Conservation (phyloP, 35 echinoderm and acorn worm species). For the Holothuria glaberrima region DNA sequence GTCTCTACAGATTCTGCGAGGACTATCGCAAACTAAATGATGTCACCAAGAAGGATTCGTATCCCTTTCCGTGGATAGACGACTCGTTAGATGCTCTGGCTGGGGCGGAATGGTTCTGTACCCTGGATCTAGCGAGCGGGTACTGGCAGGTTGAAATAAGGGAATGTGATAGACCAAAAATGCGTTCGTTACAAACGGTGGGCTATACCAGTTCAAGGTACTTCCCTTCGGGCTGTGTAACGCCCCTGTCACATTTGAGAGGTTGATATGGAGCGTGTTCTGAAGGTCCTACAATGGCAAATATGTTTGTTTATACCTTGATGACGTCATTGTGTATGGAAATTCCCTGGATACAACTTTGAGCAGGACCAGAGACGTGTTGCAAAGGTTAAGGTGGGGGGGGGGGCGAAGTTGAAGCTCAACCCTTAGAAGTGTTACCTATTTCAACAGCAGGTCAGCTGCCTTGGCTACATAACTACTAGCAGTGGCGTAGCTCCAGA, state of each 20-base stretch:
- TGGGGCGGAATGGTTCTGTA: constrained; percentile 69
- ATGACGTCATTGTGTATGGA: constrained; percentile 69
- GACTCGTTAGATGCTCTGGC: constrained; percentile 67
- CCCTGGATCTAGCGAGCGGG: constrained; percentile 70
- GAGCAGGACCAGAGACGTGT: constrained; percentile 40
- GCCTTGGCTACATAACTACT: constrained; percentile 65
- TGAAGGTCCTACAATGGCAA: constrained; percentile 61
- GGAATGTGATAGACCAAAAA: constrained; percentile 30
- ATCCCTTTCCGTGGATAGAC: constrained; percentile 59
- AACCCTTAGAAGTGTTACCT: constrained; percentile 75
- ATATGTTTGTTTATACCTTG: constrained; percentile 51
- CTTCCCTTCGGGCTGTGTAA: constrained; percentile 65
- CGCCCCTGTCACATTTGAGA: constrained; percentile 62
- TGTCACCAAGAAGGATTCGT: constrained; percentile 57
- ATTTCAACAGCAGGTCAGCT: constrained; percentile 59
- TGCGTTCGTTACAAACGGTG: constrained; percentile 20
- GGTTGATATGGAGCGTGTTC: constrained; percentile 65
- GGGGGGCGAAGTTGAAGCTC: constrained; percentile 54
- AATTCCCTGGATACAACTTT: constrained; percentile 14
- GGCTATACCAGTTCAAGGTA: constrained; percentile 38
- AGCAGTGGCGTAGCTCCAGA: constrained; percentile 47
- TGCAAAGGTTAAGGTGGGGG: neutral
- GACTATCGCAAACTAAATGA: constrained; percentile 71
- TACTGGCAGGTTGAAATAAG: constrained; percentile 72
- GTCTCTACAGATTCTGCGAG: constrained; percentile 63